Percentiles rank a stretch among this genome's conserved stretches.
Conservation (phyloP, 2,113 vertebrate genomes). For the Crypturellus undulatus region DNA sequence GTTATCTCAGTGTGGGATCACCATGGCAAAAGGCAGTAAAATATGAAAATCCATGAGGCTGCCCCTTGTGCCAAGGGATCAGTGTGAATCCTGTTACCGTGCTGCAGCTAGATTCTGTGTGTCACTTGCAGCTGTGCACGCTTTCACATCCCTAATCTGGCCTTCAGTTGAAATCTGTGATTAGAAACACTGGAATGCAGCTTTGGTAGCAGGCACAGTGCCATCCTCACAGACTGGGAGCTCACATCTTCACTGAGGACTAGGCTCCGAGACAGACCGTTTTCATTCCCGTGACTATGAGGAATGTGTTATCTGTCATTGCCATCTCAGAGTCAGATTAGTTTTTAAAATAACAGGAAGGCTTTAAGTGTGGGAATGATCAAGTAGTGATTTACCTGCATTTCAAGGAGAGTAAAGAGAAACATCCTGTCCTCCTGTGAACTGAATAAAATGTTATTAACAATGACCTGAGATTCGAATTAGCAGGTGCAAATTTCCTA, state of each 20-base stretch:
- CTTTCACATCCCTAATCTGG: background rate
- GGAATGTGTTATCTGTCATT: background rate
- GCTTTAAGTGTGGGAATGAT: background rate
- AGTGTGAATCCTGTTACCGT: background rate
- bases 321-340: background rate
- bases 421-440: background rate
- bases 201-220: background rate
- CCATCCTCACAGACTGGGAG: background rate
- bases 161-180: background rate
- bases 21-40: background rate
- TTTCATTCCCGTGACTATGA: background rate
- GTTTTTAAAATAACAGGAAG: background rate
- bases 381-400: background rate
- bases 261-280: background rate
- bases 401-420: background rate
- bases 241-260: background rate
- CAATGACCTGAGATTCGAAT: background rate
- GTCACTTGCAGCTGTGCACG: background rate
- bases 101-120: background rate
- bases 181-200: background rate
- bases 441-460: background rate
- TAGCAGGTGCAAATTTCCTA: background rate
- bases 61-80: background rate
- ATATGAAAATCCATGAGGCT: background rate
- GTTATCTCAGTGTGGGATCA: background rate